phyloP scores from a whole-genome alignment of 2,888 invertebrate genomes.

The Cheilosia urbana region DNA sequence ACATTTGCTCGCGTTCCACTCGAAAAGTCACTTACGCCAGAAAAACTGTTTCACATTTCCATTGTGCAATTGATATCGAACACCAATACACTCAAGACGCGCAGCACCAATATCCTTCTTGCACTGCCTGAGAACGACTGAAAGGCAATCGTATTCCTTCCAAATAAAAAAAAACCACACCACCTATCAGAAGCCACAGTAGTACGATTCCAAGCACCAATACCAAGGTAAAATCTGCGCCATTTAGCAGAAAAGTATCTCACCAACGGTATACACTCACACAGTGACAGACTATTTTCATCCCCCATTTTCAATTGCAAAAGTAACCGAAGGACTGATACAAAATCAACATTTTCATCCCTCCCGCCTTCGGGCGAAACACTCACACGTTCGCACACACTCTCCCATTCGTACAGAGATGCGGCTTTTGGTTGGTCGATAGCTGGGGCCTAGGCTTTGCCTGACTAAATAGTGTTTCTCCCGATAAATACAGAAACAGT shows the following conservation, averaged over 20 bases:
- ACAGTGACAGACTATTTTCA: slow-evolving; percentile 42
- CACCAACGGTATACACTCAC: slow-evolving; percentile 54
- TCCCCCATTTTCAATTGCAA: slow-evolving; percentile 70
- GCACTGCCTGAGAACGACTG: slow-evolving; percentile 44
- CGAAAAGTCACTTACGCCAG: slow-evolving; percentile 66
- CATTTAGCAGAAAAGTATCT: slow-evolving; percentile 52
- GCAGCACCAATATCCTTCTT: slow-evolving; percentile 56
- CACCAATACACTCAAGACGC: slow-evolving; percentile 29
- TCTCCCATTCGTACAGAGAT: slow-evolving; percentile 32
- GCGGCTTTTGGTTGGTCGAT: slow-evolving; percentile 71
- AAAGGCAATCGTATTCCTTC: slow-evolving; percentile 33
- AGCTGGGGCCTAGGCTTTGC: slow-evolving; percentile 37
- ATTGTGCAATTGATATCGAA: slow-evolving; percentile 48
- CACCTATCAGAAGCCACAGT: slow-evolving; percentile 68
- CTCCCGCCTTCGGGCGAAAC: slow-evolving; percentile 67
- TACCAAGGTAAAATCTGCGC: slow-evolving; percentile 53
- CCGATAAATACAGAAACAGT: slow-evolving; percentile 68
- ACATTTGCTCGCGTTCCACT: slow-evolving; percentile 60
- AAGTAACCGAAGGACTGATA: slow-evolving; percentile 73
- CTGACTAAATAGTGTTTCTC: slow-evolving; percentile 31
- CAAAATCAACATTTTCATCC: slow-evolving; percentile 72
- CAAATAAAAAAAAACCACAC: slow-evolving; percentile 33
- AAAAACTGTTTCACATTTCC: slow-evolving; percentile 73
- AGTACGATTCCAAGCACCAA: slow-evolving; percentile 30
- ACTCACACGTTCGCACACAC: slow-evolving; percentile 14